Evolutionary conservation across 2,797 vertebrate species (phyloP), one percentile per base, ranked within the genome.

Genomic region (Taeniopygia guttata): DNA sequence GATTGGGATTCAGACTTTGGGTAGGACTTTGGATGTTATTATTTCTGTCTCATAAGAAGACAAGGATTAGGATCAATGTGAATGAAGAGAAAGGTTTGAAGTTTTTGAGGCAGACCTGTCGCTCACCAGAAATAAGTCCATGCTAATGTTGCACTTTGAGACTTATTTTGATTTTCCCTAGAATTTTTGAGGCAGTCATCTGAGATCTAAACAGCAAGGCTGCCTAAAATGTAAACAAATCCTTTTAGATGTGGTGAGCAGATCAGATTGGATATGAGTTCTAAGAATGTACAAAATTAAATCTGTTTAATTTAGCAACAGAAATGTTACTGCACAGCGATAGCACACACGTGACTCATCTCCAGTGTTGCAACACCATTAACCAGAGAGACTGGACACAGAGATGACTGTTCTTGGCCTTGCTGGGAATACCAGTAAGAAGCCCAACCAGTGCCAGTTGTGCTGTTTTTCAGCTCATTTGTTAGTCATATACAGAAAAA

Each of bases 221-320:
- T 94, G 79, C 64, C 48, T 91, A 29, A 83, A 87, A 92, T 83
- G 62, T 84, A 94, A 95, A 85, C 43, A 89, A 80, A 78, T 42
- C 17, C n/a, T 89, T 87, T 94, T 72, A 87, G 60, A 87, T 92
- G 67, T 79, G 77, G 73, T 72, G 42, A 75, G 64, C n/a, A 85
- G 68, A 93, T 92, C 64, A 85, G 72, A 72, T 11, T 78, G 40
- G 32, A 23, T 77, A 63, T 13, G 75, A 83, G 34, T 93, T 92
- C 46, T 83, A 87, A 92, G 89, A 83, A 93, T 25, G 21, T 62
- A 40, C n/a, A 83, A 63, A 89, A 92, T 89, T 55, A 60, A 86
- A 43, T 78, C 43, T 23, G 49, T 69, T 93, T 87, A 91, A 89
- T 93, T 92, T 92, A 96, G 42, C 32, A 66, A 30, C 29, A 75